Conservation (phyloP, 1,140 invertebrate genomes). For the Euglossa dilemma region DNA sequence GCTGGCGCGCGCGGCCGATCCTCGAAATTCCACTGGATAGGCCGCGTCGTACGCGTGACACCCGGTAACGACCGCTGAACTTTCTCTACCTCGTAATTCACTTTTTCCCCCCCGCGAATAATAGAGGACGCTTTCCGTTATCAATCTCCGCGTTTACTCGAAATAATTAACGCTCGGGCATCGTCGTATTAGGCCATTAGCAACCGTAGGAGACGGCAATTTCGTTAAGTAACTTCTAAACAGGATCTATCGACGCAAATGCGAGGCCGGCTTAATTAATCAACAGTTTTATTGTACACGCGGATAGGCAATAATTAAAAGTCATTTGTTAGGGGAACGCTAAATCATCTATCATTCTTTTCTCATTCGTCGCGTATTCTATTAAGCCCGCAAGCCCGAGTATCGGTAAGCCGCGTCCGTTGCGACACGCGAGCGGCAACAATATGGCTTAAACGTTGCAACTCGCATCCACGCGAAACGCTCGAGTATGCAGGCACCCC, state of each 20-base stretch:
- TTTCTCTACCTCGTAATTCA: slow-evolving; percentile 20
- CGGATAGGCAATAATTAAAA: slow-evolving; percentile 48
- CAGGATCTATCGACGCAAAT: slow-evolving; percentile 28
- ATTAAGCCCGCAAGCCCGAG: slow-evolving; percentile 30
- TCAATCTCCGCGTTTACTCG: slow-evolving; percentile 13
- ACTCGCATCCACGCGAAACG: slow-evolving; percentile 49
- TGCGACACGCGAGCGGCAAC: slow-evolving; percentile 57
- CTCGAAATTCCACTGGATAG: not conserved
- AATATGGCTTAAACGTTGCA: slow-evolving; percentile 58
- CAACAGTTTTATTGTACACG: slow-evolving; percentile 33
- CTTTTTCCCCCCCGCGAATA: not conserved
- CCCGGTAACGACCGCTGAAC: not conserved
- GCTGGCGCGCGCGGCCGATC: too few relatives aligned
- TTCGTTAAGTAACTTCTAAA: slow-evolving; percentile 49
- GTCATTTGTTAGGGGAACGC: slow-evolving; percentile 36
- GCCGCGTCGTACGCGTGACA: too few relatives aligned
- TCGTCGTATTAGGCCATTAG: slow-evolving; percentile 15
- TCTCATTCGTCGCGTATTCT: slow-evolving; percentile 33
- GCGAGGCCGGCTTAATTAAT: slow-evolving; percentile 44
- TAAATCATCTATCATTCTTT: slow-evolving; percentile 55
- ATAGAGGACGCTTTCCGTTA: slow-evolving; percentile 8
- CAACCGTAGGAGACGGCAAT: slow-evolving; percentile 1
- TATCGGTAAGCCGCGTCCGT: slow-evolving; percentile 25
- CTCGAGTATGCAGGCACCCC: slow-evolving; percentile 55
- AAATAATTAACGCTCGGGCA: slow-evolving; percentile 36